These are phyloP conservation scores for Hycleus phaleratus DNA, from an alignment of 1,140 invertebrate genomes.

Conservation along the genomic window DNA sequence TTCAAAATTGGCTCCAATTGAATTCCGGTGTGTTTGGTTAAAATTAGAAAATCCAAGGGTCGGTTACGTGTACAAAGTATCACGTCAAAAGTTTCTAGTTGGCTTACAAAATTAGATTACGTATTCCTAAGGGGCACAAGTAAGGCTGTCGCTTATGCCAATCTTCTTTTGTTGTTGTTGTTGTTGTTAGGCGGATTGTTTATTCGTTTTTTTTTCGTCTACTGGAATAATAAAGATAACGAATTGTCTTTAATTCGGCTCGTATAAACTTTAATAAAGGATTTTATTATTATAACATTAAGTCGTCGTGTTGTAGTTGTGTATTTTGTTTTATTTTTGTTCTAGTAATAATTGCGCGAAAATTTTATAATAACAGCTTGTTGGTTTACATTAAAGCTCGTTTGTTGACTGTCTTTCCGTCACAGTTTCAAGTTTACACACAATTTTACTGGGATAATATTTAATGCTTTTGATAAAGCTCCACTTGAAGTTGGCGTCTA, in stretches of 20 bases:
- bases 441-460: no score
- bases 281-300: conserved; percentile 9
- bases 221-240: conserved; percentile 24
- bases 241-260: conserved; percentile 21
- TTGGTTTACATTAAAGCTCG: no score
- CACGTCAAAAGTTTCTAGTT: conserved; percentile 23
- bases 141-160: conserved; percentile 20
- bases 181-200: not conserved
- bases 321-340: no score
- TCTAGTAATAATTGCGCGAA: no score
- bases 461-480: no score
- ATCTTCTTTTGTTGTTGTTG: conserved; percentile 1
- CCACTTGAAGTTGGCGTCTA: no score
- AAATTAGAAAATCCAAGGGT: no score
- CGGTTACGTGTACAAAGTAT: conserved; percentile 15
- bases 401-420: no score
- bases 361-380: no score
- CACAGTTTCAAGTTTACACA: no score
- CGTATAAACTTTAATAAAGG: conserved; percentile 24
- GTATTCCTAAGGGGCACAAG: conserved; percentile 23
- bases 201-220: conserved; percentile 13
- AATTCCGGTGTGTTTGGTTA: no score
- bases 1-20: no score
- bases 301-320: not conserved
- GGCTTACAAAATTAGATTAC: conserved; percentile 29